Conservation (phyloP, 2,888 invertebrate genomes). For the Opisthograptis luteolata region DNA sequence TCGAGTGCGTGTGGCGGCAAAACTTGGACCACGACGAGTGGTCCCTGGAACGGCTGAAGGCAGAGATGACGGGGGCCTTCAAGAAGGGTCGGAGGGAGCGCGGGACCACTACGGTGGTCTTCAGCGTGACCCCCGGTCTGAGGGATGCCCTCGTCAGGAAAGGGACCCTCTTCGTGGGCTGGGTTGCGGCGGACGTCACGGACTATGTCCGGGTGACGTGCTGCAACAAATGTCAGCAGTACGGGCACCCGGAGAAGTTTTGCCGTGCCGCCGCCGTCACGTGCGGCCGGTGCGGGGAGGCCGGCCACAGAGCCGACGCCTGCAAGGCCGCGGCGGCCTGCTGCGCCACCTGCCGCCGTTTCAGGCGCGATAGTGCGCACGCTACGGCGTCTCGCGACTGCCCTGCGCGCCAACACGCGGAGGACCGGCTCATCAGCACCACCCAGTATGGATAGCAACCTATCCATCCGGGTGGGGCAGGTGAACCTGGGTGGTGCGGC, state of each 20-base stretch:
- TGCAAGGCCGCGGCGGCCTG: slow-evolving; percentile 5
- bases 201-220: slow-evolving; percentile 28
- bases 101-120: slow-evolving; percentile 11
- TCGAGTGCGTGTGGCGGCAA: background rate
- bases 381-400: slow-evolving; percentile 28
- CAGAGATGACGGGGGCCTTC: slow-evolving; percentile 3
- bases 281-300: slow-evolving; percentile 38
- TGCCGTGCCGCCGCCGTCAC: slow-evolving; percentile 23
- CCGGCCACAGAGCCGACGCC: slow-evolving; percentile 19
- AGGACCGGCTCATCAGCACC: background rate
- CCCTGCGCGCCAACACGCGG: slow-evolving; percentile 31
- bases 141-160: background rate
- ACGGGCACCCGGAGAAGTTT: slow-evolving; percentile 46
- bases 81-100: background rate
- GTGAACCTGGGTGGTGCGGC: slow-evolving; percentile 33
- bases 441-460: slow-evolving; percentile 24
- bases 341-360: slow-evolving; percentile 41
- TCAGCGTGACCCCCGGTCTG: background rate
- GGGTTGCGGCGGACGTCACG: slow-evolving; percentile 4
- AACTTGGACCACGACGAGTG: background rate
- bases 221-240: slow-evolving; percentile 45
- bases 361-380: slow-evolving; percentile 31
- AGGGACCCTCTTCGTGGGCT: slow-evolving; percentile 4
- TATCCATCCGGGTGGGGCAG: slow-evolving; percentile 27
- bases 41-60: background rate